These are phyloP conservation scores for Ariopsis seemanni DNA, from an alignment of 2,113 vertebrate species.

Conservation along the genomic window DNA sequence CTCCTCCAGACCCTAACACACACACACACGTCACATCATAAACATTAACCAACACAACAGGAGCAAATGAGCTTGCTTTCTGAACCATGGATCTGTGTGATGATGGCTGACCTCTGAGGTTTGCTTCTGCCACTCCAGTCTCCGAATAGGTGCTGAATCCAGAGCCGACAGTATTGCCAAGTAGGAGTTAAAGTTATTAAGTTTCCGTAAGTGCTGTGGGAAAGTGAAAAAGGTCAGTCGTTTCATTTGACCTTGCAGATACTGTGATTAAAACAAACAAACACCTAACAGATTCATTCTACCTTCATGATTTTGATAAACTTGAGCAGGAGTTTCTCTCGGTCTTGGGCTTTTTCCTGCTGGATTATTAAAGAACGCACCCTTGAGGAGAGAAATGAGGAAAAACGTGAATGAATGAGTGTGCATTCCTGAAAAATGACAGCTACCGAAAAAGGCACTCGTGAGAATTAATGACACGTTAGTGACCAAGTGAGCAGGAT, in stretches of 20 bases:
- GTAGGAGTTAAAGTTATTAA: slow-evolving; percentile 96
- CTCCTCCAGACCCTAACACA: slow-evolving; percentile 78
- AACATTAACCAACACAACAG: neutral
- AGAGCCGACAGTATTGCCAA: slow-evolving; percentile 91
- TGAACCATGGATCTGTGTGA: neutral
- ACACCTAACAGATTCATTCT: neutral
- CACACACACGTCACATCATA: neutral
- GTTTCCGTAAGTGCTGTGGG: slow-evolving; percentile 86
- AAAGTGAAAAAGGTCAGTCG: neutral
- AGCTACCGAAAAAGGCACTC: neutral
- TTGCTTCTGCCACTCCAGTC: slow-evolving; percentile 93
- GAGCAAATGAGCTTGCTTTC: neutral
- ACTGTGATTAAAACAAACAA: neutral
- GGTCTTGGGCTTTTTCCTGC: slow-evolving; percentile 91
- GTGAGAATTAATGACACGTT: too few relatives aligned
- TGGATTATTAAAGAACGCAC: slow-evolving; percentile 93
- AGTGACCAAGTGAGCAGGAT: neutral
- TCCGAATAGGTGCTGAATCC: slow-evolving; percentile 89
- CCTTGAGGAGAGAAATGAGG: slow-evolving; percentile 67
- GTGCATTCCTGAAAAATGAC: neutral
- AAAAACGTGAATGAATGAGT: neutral
- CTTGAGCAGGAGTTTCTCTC: slow-evolving; percentile 88
- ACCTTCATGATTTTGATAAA: slow-evolving; percentile 98
- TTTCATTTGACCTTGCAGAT: neutral
- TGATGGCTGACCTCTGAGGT: slow-evolving; percentile 80